Evolutionary conservation across 2,797 vertebrate genomes (phyloP).

Genomic region (Pangasius mekongensis): DNA sequence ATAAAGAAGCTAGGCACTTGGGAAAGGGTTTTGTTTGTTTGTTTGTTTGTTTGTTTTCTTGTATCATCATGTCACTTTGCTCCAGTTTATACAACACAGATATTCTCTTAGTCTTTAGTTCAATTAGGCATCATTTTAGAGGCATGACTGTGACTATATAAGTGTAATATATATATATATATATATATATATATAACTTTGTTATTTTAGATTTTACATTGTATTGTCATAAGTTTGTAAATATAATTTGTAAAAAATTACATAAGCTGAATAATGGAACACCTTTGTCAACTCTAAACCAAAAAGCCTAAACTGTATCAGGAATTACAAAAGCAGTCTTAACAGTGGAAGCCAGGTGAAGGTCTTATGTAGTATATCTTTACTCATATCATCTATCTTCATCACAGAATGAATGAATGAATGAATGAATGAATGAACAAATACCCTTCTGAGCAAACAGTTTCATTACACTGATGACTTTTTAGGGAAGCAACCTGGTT

Average conservation of each 20-base stretch:
- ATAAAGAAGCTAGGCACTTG: conserved; percentile 63
- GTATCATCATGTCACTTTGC: conserved; percentile 45
- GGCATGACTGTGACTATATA: not conserved
- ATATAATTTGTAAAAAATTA: not conserved
- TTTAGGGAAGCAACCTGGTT: not conserved
- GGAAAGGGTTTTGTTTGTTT: conserved; percentile 68
- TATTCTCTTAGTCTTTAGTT: not conserved
- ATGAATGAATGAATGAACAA: not conserved
- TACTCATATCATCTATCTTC: not conserved
- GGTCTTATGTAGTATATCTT: not conserved
- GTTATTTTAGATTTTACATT: not conserved
- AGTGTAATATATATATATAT: not conserved
- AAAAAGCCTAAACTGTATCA: not conserved
- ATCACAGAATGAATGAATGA: not conserved
- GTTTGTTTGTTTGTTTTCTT: conserved; percentile 40
- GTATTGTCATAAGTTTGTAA: not conserved
- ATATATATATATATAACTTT: not conserved
- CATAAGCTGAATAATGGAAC: not conserved
- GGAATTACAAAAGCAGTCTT: not conserved
- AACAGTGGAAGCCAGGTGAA: not conserved
- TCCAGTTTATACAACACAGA: conserved; percentile 47
- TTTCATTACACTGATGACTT: not conserved
- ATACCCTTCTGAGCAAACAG: not conserved
- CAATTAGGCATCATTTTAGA: not conserved
- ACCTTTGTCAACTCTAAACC: not conserved